Conservation (phyloP, 2,797 vertebrate species). For the Decapterus maruadsi region DNA sequence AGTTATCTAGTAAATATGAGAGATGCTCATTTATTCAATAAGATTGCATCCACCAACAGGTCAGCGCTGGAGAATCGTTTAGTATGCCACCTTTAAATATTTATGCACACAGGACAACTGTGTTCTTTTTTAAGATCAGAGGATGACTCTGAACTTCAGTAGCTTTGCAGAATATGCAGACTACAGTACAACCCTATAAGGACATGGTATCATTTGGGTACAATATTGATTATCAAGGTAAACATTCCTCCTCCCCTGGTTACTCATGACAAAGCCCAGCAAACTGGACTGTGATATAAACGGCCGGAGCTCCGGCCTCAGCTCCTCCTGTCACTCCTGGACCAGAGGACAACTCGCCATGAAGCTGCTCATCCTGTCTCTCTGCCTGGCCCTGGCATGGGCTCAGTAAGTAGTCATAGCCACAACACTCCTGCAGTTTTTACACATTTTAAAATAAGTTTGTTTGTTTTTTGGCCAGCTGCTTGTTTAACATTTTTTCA, state of each 20-base stretch:
- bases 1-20: conserved; percentile 76
- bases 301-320: background rate
- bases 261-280: conserved; percentile 3
- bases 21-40: conserved; percentile 68
- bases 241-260: conserved; percentile 29
- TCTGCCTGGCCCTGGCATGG: conserved; percentile 68
- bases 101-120: conserved; percentile 45
- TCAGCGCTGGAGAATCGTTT: conserved; percentile 58
- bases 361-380: conserved; percentile 72
- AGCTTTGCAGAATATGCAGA: too few species aligned
- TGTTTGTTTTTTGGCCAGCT: too few species aligned
- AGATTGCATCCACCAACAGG: conserved; percentile 64
- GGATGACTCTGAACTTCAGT: conserved; percentile 8
- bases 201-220: background rate
- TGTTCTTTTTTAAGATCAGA: conserved; percentile 58
- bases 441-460: too few species aligned
- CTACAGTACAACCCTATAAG: too few species aligned
- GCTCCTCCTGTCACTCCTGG: conserved; percentile 6
- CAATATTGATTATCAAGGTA: background rate
- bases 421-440: background rate
- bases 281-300: conserved; percentile 53
- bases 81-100: conserved; percentile 59
- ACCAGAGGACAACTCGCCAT: conserved; percentile 67
- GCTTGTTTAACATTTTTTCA: too few species aligned
- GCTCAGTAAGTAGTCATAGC: conserved; percentile 62